A percentile compares a stretch with the other conserved stretches of the same genome.
Conservation (phyloP, 2,113 vertebrate species). For the Carassius gibelio region DNA sequence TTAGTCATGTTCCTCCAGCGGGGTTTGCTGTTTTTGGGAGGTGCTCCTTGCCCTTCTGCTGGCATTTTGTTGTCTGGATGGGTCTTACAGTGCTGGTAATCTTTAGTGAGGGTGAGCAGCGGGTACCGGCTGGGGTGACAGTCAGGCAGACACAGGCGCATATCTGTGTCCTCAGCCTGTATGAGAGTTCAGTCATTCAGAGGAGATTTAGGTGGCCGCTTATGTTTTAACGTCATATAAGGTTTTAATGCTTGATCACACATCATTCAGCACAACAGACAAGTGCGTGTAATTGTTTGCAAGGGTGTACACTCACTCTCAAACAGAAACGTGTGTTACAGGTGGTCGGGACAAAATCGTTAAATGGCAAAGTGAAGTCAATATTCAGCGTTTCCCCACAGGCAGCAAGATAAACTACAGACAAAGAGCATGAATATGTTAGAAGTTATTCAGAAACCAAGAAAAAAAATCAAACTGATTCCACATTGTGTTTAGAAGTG, state of each 20-base stretch:
- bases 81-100: conserved; percentile 86
- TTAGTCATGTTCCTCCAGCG: conserved; percentile 95
- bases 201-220: background rate
- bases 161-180: conserved; percentile 95
- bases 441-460: background rate
- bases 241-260: background rate
- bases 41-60: conserved; percentile 80
- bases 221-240: background rate
- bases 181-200: conserved; percentile 16
- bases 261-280: background rate
- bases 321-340: conserved; percentile 91
- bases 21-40: conserved; percentile 80
- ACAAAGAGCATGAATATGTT: conserved; percentile 27
- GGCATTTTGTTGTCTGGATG: conserved; percentile 82
- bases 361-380: conserved; percentile 94
- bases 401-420: conserved; percentile 93
- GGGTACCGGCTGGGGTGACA: conserved; percentile 96
- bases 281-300: conserved; percentile 3
- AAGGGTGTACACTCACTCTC: conserved; percentile 75
- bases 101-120: conserved; percentile 92
- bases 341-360: conserved; percentile 91
- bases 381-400: conserved; percentile 96
- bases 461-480: background rate
- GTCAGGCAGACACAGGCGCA: conserved; percentile 93
- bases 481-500: background rate